Conservation (phyloP, 2,113 vertebrate species). For the Podiceps cristatus region DNA sequence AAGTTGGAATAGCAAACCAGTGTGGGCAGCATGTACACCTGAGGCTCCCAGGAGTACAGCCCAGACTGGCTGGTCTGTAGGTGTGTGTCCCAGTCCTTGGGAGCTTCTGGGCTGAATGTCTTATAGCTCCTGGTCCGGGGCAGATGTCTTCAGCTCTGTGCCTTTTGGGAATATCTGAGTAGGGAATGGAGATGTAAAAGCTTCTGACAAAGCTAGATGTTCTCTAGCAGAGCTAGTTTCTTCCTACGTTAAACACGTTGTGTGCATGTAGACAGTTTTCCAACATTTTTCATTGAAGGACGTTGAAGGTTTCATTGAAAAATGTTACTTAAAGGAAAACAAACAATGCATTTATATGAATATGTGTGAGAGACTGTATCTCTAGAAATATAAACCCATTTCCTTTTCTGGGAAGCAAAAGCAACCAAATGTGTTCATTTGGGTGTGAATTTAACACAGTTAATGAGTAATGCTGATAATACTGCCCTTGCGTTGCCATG, state of each 20-base stretch:
- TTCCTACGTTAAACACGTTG: not conserved
- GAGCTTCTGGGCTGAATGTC: not conserved
- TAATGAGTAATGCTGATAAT: not conserved
- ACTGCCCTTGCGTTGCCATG: not conserved
- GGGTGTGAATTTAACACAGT: not conserved
- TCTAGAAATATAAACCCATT: not conserved
- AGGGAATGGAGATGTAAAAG: not conserved
- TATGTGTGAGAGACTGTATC: not conserved
- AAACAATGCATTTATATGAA: not conserved
- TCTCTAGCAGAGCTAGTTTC: not conserved
- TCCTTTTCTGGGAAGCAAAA: not conserved
- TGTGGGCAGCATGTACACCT: rapidly evolving
- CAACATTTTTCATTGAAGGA: not conserved
- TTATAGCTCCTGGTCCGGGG: not conserved
- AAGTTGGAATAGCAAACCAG: not conserved
- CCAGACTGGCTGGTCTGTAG: rapidly evolving
- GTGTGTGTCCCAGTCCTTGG: not conserved
- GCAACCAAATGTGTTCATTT: not conserved
- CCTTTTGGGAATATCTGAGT: not conserved
- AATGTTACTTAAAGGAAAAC: not conserved
- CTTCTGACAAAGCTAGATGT: not conserved
- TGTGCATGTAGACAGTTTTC: not conserved
- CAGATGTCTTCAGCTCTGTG: not conserved
- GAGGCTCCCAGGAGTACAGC: not conserved
- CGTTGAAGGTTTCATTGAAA: not conserved